Percentiles rank a stretch among this genome's conserved stretches.
Evolutionary conservation across 2,888 invertebrate genomes (phyloP).

Genomic region (Nesidiocoris tenuis): DNA sequence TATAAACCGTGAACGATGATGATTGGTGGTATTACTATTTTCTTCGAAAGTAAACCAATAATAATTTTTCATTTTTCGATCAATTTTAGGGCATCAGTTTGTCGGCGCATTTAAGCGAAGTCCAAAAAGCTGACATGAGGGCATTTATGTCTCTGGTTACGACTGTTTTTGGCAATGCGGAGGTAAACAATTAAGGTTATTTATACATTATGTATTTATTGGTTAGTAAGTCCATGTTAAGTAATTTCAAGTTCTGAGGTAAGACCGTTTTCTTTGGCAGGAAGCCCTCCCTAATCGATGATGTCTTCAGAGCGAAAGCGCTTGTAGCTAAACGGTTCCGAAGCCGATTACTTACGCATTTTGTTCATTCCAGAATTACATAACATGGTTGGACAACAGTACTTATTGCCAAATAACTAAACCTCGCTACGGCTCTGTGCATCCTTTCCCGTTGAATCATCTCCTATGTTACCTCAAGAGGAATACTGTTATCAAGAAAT

Average conservation of each 20-base stretch:
- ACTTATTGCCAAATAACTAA: slow-evolving; percentile 81
- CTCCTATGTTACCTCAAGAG: slow-evolving; percentile 78
- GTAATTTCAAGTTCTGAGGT: too few relatives aligned
- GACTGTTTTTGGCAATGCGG: slow-evolving; percentile 85
- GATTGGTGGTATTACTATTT: background rate
- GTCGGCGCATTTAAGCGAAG: slow-evolving; percentile 68
- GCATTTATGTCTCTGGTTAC: slow-evolving; percentile 91
- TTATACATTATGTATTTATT: too few relatives aligned
- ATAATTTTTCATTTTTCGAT: too few relatives aligned
- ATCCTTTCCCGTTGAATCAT: slow-evolving; percentile 88
- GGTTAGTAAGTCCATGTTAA: too few relatives aligned
- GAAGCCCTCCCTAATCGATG: too few relatives aligned
- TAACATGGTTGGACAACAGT: slow-evolving; percentile 80
- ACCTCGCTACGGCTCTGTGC: slow-evolving; percentile 81
- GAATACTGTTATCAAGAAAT: slow-evolving; percentile 65
- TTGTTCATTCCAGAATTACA: slow-evolving; percentile 72
- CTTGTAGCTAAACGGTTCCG: too few relatives aligned
- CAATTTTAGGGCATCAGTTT: slow-evolving; percentile 66
- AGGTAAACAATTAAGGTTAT: slow-evolving; percentile 67
- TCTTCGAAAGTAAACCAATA: too few relatives aligned
- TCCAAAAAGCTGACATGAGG: slow-evolving; percentile 85
- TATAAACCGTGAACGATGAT: slow-evolving; percentile 49
- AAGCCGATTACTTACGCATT: too few relatives aligned
- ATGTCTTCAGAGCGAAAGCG: too few relatives aligned
- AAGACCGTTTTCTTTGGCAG: too few relatives aligned